phyloP scores from a whole-genome alignment of 2,113 vertebrate genomes.

The Alectura lathami region DNA sequence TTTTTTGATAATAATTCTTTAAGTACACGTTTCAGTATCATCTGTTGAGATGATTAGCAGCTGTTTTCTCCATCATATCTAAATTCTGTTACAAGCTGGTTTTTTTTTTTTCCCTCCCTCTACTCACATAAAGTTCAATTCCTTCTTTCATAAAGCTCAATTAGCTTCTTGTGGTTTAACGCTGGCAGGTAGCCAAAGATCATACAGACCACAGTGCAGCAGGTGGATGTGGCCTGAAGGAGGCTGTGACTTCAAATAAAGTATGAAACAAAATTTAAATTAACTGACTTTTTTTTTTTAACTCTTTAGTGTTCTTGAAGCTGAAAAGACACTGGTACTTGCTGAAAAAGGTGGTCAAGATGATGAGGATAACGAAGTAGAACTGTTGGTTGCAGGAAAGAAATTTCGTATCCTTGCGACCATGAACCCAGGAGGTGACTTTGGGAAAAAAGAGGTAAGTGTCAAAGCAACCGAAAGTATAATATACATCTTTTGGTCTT shows the following conservation, averaged over 20 bases:
- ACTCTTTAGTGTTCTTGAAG: conserved; percentile 83
- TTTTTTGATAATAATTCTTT: neutral
- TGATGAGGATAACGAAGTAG: conserved; percentile 84
- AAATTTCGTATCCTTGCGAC: conserved; percentile 91
- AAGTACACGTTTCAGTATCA: neutral
- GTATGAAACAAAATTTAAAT: neutral
- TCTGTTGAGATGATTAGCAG: neutral
- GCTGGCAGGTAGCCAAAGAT: neutral
- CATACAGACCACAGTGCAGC: too few species aligned
- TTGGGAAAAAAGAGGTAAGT: conserved; percentile 97
- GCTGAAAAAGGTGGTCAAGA: conserved; percentile 92
- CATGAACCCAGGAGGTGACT: conserved; percentile 98
- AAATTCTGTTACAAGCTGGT: neutral
- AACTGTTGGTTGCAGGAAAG: conserved; percentile 84
- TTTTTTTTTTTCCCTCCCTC: too few species aligned
- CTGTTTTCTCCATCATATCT: neutral
- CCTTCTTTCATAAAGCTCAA: neutral
- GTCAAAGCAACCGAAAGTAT: neutral
- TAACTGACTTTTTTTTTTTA: neutral
- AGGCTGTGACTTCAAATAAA: neutral
- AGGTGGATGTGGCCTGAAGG: too few species aligned
- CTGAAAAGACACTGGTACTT: conserved; percentile 89
- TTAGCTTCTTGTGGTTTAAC: neutral
- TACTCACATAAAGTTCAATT: too few species aligned
- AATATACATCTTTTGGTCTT: neutral